Evolutionary conservation across 1,140 invertebrate genomes (phyloP), one percentile per base, ranked within the genome.

Genomic region (Fopius arisanus): DNA sequence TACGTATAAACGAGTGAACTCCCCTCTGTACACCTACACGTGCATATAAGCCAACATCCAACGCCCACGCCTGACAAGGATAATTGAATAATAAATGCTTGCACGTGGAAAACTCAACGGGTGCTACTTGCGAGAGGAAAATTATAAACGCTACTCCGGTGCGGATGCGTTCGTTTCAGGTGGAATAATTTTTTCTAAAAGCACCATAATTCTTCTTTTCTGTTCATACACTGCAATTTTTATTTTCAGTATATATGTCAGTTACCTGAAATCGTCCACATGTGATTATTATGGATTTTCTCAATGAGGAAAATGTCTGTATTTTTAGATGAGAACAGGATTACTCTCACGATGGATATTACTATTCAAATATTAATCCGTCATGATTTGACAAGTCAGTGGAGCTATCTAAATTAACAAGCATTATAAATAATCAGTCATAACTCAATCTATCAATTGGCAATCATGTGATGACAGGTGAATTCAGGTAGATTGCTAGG

Each of bases 1-100:
- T 28, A 59, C 6, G 23, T 59, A 59, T 59, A 59, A 59, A 59
- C 54, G 54, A 59, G 54, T 48, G 54, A 59, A 59, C 23, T 59
- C 54, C 23, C 54, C 54, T 26, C 23, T 26, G 23, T 59, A 70
- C 9, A 70, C 16, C 31, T 70, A 70, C 21, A 37, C 21, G 21
- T 28, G 65, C 10, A 59, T 43, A 66, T 67, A 16, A 73, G 72
- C 65, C 40, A 67, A 63, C 62, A 63, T 48, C 68, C 67, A 69
- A 69, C 72, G 51, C 54, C 40, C 48, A 68, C 72, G 14, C 29
- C 67, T 70, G 72, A 68, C 67, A 67, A 74, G 67, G 67, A 74
- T 74, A 74, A 74, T 74, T 74, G 72, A 74, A 74, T 74, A 74
- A 74, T 74, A 74, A 74, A 74, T 74, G 72, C 54, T 69, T 28